Evolutionary conservation across 2,113 vertebrate genomes (phyloP), one percentile per base, ranked within the genome.

Genomic region (Myotis davidii): DNA sequence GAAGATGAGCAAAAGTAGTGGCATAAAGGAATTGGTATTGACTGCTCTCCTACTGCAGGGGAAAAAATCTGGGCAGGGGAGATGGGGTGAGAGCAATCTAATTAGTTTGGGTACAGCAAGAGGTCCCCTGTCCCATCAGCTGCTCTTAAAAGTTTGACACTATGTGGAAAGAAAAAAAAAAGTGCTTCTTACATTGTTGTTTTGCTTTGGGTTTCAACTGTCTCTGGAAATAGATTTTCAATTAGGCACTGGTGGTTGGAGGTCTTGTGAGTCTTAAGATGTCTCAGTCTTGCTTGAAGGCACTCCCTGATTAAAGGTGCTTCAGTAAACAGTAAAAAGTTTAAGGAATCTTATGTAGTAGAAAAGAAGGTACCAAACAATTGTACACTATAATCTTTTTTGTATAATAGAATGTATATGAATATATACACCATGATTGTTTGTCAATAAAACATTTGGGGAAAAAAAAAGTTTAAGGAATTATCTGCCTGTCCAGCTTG

Each of bases 1-100:
- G 94, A 91, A 86, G 92, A 97, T 90, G 97, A 96, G 92, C 87
- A 85, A 77, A 97, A 86, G 84, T 23, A 61, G 52, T 34, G 16
- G 59, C 56, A 1, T 32, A 74, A 27, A 72, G 72, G 85, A 96
- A 48, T 93, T 54, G 93, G 59, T 69, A n/a, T 2, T 27, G 86
- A 96, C 72, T 88, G 65, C 9, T 4, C 10, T 34, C 32, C 23
- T 11, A n/a, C 52, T 3, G 0, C 17, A 14, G 52, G 85, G 52
- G 83, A 32, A 27, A 13, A 13, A 18, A 25, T 81, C 29, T 73
- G 85, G 64, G 23, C 23, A 23, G 69, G 70, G 52, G 42, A 91
- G 21, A 25, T 11, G 59, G 76, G 65, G 52, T 96, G 52, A 83
- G 83, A 86, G 69, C 91, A 92, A 96, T 37, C 23, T 7, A 67